These are phyloP conservation scores for Enteromius paludinosus DNA, from an alignment of 2,797 vertebrate species.

Conservation along the genomic window DNA sequence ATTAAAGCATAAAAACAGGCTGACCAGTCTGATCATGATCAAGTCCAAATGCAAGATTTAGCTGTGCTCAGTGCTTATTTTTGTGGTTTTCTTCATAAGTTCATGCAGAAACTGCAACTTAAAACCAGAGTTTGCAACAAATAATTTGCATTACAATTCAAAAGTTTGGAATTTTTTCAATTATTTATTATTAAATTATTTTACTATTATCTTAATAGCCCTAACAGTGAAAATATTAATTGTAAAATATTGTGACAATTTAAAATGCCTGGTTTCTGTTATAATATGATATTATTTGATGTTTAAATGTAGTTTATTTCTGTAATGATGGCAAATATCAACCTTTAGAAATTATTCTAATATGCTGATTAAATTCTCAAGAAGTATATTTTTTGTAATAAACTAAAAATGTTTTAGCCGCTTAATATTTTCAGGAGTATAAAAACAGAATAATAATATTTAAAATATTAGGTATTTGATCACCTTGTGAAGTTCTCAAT, in stretches of 20 bases:
- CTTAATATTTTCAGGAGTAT: background rate
- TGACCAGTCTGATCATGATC: conserved; percentile 66
- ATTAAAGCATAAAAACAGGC: conserved; percentile 69
- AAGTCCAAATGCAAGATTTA: conserved; percentile 50
- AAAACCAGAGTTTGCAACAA: background rate
- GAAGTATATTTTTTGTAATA: background rate
- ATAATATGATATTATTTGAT: background rate
- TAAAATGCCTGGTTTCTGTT: background rate
- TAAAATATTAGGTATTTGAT: too few relatives aligned
- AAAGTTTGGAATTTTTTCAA: background rate
- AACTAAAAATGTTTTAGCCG: background rate
- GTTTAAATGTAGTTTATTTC: background rate
- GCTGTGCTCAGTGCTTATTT: conserved; percentile 36
- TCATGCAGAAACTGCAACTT: background rate
- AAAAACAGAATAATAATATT: background rate
- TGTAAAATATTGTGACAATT: background rate
- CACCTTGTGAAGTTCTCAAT: too few relatives aligned
- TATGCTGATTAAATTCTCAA: background rate
- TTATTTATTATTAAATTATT: too few relatives aligned
- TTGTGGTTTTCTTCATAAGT: background rate
- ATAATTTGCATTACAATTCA: background rate
- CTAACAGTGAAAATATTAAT: background rate
- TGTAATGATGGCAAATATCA: background rate
- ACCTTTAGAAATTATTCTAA: background rate
- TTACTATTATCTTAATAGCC: background rate